Percentiles rank a stretch among this genome's conserved stretches.
These are phyloP conservation scores for Pleuronectes platessa DNA, from an alignment of 2,113 vertebrate species.

Conservation along the genomic window DNA sequence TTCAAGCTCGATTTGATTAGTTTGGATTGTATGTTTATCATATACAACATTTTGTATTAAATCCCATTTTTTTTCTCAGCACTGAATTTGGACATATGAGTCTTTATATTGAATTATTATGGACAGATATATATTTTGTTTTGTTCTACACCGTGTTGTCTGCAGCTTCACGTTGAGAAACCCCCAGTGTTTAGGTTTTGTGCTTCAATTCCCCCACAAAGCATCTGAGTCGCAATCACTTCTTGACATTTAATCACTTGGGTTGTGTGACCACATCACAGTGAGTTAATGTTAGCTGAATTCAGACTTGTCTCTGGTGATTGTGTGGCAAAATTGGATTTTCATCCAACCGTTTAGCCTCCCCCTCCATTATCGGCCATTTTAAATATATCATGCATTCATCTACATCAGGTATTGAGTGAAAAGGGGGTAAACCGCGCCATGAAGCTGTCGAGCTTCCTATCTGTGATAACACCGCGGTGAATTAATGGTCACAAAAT, in stretches of 20 bases:
- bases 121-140: constrained; percentile 33
- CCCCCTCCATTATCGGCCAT: constrained; percentile 61
- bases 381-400: constrained; percentile 65
- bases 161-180: constrained; percentile 1
- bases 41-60: not conserved
- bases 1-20: not conserved
- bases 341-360: constrained; percentile 68
- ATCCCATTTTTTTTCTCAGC: constrained; percentile 25
- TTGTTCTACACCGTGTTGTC: constrained; percentile 14
- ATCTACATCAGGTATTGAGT: constrained; percentile 44
- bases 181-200: not conserved
- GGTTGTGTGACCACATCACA: constrained; percentile 60
- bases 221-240: constrained; percentile 45
- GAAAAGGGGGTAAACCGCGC: constrained; percentile 46
- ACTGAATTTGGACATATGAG: constrained; percentile 27
- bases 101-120: constrained; percentile 30
- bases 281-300: constrained; percentile 56
- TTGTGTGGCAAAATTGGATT: constrained; percentile 76
- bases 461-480: constrained; percentile 44
- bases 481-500: constrained; percentile 47
- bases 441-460: constrained; percentile 55
- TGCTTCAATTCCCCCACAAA: constrained; percentile 34
- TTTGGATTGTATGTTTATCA: not conserved
- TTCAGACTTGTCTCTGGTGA: constrained; percentile 62
- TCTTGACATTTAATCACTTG: constrained; percentile 69